Evolutionary conservation across 2,797 vertebrate species (phyloP).

Genomic region (Thaleichthys pacificus): DNA sequence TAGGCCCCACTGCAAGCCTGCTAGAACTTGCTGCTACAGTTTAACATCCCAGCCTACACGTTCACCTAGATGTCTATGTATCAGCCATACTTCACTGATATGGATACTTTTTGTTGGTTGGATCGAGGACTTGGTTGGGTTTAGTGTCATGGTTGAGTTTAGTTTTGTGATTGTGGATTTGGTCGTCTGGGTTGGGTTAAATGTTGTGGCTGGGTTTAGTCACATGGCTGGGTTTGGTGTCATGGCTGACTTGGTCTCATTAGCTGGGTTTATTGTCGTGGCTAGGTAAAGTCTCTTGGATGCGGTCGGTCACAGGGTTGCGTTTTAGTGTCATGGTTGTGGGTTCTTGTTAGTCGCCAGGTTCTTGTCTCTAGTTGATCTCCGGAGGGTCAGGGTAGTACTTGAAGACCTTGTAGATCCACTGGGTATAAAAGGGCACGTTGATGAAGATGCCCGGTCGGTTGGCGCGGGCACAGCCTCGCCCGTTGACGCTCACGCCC

Average conservation of each 20-base stretch:
- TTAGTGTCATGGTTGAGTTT: not conserved
- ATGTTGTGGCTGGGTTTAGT: not conserved
- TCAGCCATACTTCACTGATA: no score
- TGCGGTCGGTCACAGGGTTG: slow-evolving; percentile 44
- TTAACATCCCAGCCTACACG: no score
- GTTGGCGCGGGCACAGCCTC: slow-evolving; percentile 90
- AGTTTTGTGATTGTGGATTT: not conserved
- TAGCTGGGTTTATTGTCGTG: slow-evolving; percentile 28
- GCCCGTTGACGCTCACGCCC: slow-evolving; percentile 92
- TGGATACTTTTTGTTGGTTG: not conserved
- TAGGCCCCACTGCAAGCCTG: not conserved
- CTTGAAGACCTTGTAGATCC: slow-evolving; percentile 94
- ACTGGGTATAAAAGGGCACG: slow-evolving; percentile 92
- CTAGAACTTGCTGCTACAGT: not conserved
- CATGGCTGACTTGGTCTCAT: not conserved
- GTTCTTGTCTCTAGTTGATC: slow-evolving; percentile 14
- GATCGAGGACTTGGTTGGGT: not conserved
- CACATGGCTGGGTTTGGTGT: not conserved
- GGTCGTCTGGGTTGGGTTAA: not conserved
- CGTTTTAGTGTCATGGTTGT: slow-evolving; percentile 25
- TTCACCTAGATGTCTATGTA: no score
- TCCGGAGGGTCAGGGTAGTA: slow-evolving; percentile 56
- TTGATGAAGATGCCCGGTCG: slow-evolving; percentile 93
- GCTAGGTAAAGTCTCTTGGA: slow-evolving; percentile 28
- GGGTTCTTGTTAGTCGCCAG: not conserved